phyloP scores from a whole-genome alignment of 2,113 vertebrate species.

The Heptranchias perlo region DNA sequence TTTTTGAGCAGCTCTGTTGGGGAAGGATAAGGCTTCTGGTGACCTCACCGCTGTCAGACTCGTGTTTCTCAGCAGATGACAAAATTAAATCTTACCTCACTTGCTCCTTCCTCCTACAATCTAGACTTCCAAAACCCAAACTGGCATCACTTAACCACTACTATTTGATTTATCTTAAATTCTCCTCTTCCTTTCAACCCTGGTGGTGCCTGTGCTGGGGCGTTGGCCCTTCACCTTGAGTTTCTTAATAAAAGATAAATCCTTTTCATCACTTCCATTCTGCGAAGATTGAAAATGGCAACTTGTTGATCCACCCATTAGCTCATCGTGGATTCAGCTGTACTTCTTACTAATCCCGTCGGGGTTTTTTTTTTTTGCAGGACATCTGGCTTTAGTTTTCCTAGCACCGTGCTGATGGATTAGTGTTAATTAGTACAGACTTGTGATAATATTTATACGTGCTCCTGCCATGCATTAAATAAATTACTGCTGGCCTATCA shows the following conservation, averaged over 20 bases:
- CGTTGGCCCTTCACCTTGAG: neutral
- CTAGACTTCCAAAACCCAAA: neutral
- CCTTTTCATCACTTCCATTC: neutral
- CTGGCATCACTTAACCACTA: neutral
- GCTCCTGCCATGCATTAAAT: neutral
- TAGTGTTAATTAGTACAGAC: constrained; percentile 15
- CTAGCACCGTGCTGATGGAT: neutral
- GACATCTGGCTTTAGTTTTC: constrained; percentile 21
- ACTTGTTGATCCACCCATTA: neutral
- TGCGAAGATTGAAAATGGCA: neutral
- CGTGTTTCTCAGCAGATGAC: too few relatives aligned
- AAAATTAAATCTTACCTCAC: neutral
- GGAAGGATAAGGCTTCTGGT: neutral
- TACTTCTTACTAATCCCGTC: neutral
- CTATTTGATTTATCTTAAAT: neutral
- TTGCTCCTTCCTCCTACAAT: neutral
- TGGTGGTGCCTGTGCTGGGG: neutral
- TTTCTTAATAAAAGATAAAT: neutral
- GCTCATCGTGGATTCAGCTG: neutral
- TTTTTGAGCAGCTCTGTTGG: neutral
- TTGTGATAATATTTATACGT: constrained; percentile 27
- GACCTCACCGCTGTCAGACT: neutral
- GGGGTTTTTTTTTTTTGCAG: neutral
- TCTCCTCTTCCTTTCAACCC: neutral
- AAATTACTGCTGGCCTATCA: neutral